These are phyloP conservation scores for Galaxea fascicularis DNA, from an alignment of 92 coral and sea anemone species.

Conservation along the genomic window DNA sequence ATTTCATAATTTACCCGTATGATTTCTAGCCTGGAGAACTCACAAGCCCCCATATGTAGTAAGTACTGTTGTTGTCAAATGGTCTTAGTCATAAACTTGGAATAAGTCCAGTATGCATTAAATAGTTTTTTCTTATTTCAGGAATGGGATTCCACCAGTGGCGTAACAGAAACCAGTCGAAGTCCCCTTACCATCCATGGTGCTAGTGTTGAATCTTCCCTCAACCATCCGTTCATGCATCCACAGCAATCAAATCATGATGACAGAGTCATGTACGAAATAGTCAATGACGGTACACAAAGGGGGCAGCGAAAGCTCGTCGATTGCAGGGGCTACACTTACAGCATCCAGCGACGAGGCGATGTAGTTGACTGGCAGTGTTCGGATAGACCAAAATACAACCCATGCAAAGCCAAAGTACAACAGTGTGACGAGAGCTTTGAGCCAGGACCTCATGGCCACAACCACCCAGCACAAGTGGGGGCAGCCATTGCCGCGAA, in stretches of 20 bases:
- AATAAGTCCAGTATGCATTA: not conserved
- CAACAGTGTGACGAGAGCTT: not conserved
- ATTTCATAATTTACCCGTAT: no score
- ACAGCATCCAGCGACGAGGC: no score
- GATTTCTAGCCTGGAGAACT: no score
- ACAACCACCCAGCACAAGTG: no score
- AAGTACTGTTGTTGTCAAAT: no score
- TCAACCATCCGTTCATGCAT: not conserved
- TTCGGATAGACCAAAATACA: not conserved
- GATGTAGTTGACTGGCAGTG: slow-evolving; percentile 19
- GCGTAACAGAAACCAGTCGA: not conserved
- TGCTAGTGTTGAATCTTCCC: slow-evolving; percentile 4
- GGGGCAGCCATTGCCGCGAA: no score
- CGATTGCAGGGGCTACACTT: not conserved
- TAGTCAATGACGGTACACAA: not conserved
- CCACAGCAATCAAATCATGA: not conserved
- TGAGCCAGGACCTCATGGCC: slow-evolving; percentile 6
- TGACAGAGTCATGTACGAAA: not conserved
- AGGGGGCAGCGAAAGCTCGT: slow-evolving; percentile 8
- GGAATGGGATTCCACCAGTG: not conserved
- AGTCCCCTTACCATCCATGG: not conserved
- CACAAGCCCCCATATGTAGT: no score
- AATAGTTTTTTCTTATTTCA: not conserved
- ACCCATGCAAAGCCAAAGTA: slow-evolving; percentile 14
- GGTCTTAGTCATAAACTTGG: no score